Conservation (phyloP, 2,888 invertebrate species). For the Pediacus dermestoides region DNA sequence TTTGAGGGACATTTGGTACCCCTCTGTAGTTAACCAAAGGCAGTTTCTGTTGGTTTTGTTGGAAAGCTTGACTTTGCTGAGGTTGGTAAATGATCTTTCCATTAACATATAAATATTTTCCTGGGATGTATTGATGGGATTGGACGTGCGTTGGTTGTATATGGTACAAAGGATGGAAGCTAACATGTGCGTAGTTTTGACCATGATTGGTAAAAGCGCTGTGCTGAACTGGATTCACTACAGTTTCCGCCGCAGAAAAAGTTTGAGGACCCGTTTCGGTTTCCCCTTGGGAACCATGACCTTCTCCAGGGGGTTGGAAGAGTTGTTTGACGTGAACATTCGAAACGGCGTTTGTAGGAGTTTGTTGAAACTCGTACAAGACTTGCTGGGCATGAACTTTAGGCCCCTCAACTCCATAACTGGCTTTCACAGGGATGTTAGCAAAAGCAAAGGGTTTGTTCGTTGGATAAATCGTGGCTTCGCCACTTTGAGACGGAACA, state of each 20-base stretch:
- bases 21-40: constrained; percentile 16
- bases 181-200: constrained; percentile 29
- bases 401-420: background rate
- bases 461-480: constrained; percentile 12
- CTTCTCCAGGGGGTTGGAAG: constrained; percentile 26
- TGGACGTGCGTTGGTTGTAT: constrained; percentile 23
- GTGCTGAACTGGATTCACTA: constrained; percentile 36
- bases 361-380: constrained; percentile 41
- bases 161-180: constrained; percentile 27
- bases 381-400: constrained; percentile 41
- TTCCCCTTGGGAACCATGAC: constrained; percentile 1
- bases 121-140: constrained; percentile 29
- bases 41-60: constrained; percentile 22
- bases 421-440: background rate
- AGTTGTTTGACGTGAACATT: constrained; percentile 40
- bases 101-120: constrained; percentile 35
- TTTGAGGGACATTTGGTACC: constrained; percentile 12
- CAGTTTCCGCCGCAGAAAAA: constrained; percentile 23
- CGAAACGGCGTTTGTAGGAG: constrained; percentile 38
- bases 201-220: constrained; percentile 31
- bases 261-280: background rate
- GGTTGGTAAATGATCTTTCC: constrained; percentile 34
- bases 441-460: background rate
- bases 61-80: constrained; percentile 18
- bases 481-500: constrained; percentile 13